Conservation (phyloP, 2,113 vertebrate species). For the Callipepla squamata region DNA sequence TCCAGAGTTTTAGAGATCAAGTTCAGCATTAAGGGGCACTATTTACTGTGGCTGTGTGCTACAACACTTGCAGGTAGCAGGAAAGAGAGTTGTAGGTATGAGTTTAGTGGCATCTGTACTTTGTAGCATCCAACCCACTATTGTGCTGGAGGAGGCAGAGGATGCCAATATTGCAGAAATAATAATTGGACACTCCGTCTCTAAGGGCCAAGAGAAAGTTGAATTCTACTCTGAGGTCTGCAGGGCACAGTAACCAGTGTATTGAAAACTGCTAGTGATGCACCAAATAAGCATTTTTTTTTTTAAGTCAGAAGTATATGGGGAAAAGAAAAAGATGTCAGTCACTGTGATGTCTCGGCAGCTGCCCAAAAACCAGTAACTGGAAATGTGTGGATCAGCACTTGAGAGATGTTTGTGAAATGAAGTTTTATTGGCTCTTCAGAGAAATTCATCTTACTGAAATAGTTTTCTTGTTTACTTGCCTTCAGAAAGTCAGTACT, state of each 20-base stretch:
- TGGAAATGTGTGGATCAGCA: slow-evolving; percentile 60
- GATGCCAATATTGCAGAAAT: slow-evolving; percentile 12
- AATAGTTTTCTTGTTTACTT: slow-evolving; percentile 16
- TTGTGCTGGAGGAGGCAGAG: not conserved
- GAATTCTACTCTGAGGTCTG: slow-evolving; percentile 67
- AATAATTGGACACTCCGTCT: slow-evolving; percentile 12
- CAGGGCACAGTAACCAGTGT: slow-evolving; percentile 49
- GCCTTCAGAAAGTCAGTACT: not conserved
- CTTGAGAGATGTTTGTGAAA: slow-evolving; percentile 62
- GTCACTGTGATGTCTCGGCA: slow-evolving; percentile 61
- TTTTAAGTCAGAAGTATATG: slow-evolving; percentile 61
- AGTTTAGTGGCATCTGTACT: not conserved
- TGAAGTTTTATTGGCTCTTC: slow-evolving; percentile 36
- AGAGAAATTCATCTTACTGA: not conserved
- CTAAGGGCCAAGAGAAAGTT: not conserved
- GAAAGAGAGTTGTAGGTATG: not conserved
- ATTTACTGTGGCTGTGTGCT: not conserved
- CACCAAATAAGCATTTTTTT: slow-evolving; percentile 74
- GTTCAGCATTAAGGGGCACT: not conserved
- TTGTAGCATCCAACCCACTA: not conserved
- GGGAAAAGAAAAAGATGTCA: slow-evolving; percentile 68
- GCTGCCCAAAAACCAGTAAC: slow-evolving; percentile 46
- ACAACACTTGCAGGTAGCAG: not conserved
- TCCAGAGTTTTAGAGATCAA: not conserved
- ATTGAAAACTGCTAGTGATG: slow-evolving; percentile 73